These are phyloP conservation scores for Epinephelus malabaricus DNA, from an alignment of 2,797 vertebrate genomes.

Conservation along the genomic window DNA sequence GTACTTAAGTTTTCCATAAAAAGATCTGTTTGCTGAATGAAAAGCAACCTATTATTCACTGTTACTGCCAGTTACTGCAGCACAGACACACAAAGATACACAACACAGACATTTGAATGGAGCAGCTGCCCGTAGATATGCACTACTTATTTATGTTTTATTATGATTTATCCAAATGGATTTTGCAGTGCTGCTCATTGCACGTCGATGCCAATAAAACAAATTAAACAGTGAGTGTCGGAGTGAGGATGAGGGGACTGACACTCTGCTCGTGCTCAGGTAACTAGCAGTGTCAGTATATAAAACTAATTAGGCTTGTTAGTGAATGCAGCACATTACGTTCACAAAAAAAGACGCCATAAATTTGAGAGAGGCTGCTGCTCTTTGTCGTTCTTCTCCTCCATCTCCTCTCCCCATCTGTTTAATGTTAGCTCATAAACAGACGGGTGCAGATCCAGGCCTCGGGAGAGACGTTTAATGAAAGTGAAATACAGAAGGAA, in stretches of 20 bases:
- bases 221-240: constrained; percentile 24
- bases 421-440: constrained; percentile 68
- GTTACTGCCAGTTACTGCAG: not conserved
- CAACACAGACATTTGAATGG: not conserved
- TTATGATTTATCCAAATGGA: constrained; percentile 28
- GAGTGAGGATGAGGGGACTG: constrained; percentile 6
- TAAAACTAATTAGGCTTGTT: constrained; percentile 59
- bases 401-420: constrained; percentile 55
- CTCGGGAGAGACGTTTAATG: constrained; percentile 62
- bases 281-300: constrained; percentile 42
- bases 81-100: not conserved
- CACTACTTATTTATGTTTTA: constrained; percentile 7
- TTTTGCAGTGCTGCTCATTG: constrained; percentile 9
- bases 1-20: constrained; percentile 16
- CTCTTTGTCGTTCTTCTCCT: constrained; percentile 49
- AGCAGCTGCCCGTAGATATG: not conserved
- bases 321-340: constrained; percentile 36
- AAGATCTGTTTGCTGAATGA: not conserved
- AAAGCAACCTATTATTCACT: constrained; percentile 10
- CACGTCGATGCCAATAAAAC: constrained; percentile 12
- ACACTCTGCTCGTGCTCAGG: constrained; percentile 28
- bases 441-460: constrained; percentile 51
- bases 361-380: constrained; percentile 38
- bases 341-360: constrained; percentile 34
- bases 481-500: constrained; percentile 65